Percentiles rank a stretch among this genome's conserved stretches.
Conservation (phyloP, 2,113 vertebrate genomes). For the Genyomyrus donnyi region DNA sequence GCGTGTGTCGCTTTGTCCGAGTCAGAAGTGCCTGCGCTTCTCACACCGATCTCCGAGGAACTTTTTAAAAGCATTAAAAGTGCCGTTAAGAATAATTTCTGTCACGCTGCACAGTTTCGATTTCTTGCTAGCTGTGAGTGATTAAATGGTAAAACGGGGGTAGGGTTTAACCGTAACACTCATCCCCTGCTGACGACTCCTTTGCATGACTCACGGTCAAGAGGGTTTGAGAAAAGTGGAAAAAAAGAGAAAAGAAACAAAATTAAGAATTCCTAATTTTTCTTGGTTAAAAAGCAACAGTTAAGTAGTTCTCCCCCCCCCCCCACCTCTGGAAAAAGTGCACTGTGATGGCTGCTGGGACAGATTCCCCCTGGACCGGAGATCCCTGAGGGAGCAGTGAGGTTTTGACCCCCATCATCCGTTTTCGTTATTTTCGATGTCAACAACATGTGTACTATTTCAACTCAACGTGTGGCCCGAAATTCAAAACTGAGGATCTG, state of each 20-base stretch:
- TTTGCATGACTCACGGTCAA: constrained; percentile 6
- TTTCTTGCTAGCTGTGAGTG: not conserved
- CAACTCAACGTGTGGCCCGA: not conserved
- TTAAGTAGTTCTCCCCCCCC: not conserved
- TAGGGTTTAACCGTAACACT: not conserved
- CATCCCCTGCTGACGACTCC: not conserved
- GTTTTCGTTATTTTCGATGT: not conserved
- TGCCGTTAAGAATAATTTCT: not conserved
- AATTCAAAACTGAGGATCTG: not conserved
- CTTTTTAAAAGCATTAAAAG: not conserved
- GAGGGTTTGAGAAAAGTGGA: not conserved
- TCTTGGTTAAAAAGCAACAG: not conserved
- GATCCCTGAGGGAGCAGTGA: not conserved
- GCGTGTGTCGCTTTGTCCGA: not conserved
- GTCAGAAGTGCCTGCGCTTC: not conserved
- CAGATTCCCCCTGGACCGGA: not conserved
- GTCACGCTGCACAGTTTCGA: not conserved
- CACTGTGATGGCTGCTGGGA: not conserved
- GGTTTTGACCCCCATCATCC: not conserved
- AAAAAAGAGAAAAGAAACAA: not conserved
- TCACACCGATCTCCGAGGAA: not conserved
- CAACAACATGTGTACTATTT: not conserved
- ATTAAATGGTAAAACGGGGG: not conserved
- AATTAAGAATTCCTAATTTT: not conserved
- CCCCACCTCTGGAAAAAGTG: not conserved